A percentile compares a stretch with the other conserved stretches of the same genome.
phyloP scores from a whole-genome alignment of 2,113 vertebrate species.

The Lathamus discolor region DNA sequence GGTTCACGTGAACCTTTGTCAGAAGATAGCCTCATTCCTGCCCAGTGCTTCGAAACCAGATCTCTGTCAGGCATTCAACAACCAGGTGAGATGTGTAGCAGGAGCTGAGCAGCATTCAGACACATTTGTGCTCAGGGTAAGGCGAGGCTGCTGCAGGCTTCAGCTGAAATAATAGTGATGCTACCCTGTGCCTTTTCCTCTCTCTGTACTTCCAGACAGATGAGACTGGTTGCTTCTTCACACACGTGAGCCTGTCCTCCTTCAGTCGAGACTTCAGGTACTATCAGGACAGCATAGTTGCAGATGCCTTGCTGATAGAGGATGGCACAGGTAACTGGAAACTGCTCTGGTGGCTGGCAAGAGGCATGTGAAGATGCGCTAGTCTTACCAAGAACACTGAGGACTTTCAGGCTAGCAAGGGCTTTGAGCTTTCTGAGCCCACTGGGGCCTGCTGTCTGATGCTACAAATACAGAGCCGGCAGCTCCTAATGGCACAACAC shows the following conservation, averaged over 20 bases:
- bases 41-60: not conserved
- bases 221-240: conserved; percentile 59
- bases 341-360: not conserved
- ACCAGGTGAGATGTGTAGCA: conserved; percentile 40
- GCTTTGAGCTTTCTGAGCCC: not conserved
- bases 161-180: not conserved
- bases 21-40: conserved; percentile 15
- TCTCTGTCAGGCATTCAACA: not conserved
- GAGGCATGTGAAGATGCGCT: not conserved
- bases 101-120: not conserved
- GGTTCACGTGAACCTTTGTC: conserved; percentile 28
- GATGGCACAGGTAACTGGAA: conserved; percentile 60
- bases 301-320: conserved; percentile 46
- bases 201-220: conserved; percentile 59
- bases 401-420: not conserved
- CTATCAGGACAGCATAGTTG: conserved; percentile 27
- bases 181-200: not conserved
- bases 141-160: not conserved
- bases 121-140: not conserved
- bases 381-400: not conserved
- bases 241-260: conserved; percentile 38
- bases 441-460: fast-evolving
- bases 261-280: conserved; percentile 46
- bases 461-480: not conserved
- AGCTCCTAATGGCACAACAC: fast-evolving